Base-by-base conservation (phyloP, 2,797 vertebrate species). In the Leptoclinus maculatus region DNA sequence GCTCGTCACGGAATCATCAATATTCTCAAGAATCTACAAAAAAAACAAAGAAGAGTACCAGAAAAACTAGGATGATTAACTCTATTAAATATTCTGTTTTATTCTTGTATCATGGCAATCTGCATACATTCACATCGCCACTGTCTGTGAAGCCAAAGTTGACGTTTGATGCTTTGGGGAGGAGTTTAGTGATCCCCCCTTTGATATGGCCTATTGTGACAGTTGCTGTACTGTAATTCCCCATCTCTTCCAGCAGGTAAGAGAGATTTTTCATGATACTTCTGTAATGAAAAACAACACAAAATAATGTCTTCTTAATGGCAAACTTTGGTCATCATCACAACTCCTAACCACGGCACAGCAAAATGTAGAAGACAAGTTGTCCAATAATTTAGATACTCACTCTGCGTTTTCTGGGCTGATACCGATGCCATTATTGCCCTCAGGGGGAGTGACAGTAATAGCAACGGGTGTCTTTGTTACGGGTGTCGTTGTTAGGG, bases 161-260 rank as follows among this genome's bases (percentile, higher is more conserved):
- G 27, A 81, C 21, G 21, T 27, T 5, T 17, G 23, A 3, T 32
- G 80, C 19, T 17, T n/a, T 0, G 0, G 4, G 3, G 0, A 38
- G 1, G 7, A 93, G 80, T 62, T 74, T 81, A 4, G 2, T 4
- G 5, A 90, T 47, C 66, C 85, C 0, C 2, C 92, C 91, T 64
- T 29, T 84, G 2, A 83, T 36, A 0, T 62, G 0, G 2, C 79
- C 88, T 0, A 60, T n/a, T 16, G 2, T 7, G 53, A 92, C 10
- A n/a, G 0, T 0, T 17, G 41, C 77, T 27, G 16, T 59, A 11
- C 1, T 74, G 43, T 3, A 0, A 6, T 67, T 56, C 0, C 57
- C 68, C 80, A 91, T 53, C 7, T 0, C 0, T 2, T 53, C 1
- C 58, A 85, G 0, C 4, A 51, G 0, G 0, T 27, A 39, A 2